Conservation (phyloP, 2,888 invertebrate genomes). For the Phengaris alcon region DNA sequence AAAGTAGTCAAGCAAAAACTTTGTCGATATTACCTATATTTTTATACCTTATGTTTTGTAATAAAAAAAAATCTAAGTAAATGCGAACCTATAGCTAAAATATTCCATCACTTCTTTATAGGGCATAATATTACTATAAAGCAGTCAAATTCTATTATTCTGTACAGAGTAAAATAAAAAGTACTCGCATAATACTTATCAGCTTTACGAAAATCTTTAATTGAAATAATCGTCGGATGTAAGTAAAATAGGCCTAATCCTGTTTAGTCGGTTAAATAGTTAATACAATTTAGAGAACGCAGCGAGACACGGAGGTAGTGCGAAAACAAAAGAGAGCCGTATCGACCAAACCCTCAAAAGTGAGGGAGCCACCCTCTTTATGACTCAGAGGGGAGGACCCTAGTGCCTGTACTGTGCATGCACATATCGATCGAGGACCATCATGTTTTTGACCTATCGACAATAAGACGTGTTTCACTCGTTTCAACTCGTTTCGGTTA, state of each 20-base stretch:
- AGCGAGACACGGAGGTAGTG: constrained; percentile 49
- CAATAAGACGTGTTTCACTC: constrained; percentile 31
- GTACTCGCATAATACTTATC: not conserved
- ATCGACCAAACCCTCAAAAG: constrained; percentile 77
- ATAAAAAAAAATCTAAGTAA: too few relatives aligned
- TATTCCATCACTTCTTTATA: too few relatives aligned
- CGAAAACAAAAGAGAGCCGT: constrained; percentile 76
- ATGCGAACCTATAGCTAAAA: too few relatives aligned
- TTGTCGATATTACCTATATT: too few relatives aligned
- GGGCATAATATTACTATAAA: too few relatives aligned
- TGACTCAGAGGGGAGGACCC: constrained; percentile 78
- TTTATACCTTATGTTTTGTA: too few relatives aligned
- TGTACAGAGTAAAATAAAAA: not conserved
- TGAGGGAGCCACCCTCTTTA: constrained; percentile 76
- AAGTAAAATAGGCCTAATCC: constrained; percentile 11
- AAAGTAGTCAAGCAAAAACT: too few relatives aligned
- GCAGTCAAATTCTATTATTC: too few relatives aligned
- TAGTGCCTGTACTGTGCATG: constrained; percentile 67
- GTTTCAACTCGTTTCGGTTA: not conserved
- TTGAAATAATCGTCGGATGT: not conserved
- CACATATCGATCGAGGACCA: constrained; percentile 61
- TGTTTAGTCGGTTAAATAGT: constrained; percentile 32
- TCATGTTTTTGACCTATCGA: constrained; percentile 42
- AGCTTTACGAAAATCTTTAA: not conserved
- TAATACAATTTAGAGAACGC: constrained; percentile 34